phyloP scores from a whole-genome alignment of 2,113 vertebrate genomes.

The Scatophagus argus region DNA sequence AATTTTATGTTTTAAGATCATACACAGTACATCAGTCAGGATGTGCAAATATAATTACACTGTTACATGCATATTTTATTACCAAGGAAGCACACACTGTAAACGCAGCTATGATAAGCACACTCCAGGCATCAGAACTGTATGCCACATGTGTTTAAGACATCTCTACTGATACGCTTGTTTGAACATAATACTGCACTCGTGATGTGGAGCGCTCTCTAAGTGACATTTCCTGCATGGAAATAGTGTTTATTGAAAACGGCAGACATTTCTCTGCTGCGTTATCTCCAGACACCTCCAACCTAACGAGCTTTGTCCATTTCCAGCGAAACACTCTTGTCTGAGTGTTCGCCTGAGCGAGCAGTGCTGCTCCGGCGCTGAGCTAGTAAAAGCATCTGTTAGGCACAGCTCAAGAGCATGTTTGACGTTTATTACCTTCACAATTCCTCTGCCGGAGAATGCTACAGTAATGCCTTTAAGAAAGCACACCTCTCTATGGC shows the following conservation, averaged over 20 bases:
- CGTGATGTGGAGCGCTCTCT: slow-evolving; percentile 67
- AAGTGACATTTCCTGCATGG: slow-evolving; percentile 80
- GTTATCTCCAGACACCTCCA: slow-evolving; percentile 84
- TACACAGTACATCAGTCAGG: neutral
- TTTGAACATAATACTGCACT: slow-evolving; percentile 68
- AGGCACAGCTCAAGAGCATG: slow-evolving; percentile 79
- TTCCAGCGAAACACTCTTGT: slow-evolving; percentile 81
- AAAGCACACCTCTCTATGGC: slow-evolving; percentile 79
- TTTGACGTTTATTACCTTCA: slow-evolving; percentile 84
- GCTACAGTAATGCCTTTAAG: slow-evolving; percentile 81
- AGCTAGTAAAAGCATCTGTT: slow-evolving; percentile 88
- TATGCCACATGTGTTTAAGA: slow-evolving; percentile 63
- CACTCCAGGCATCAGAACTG: slow-evolving; percentile 8
- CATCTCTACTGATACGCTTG: slow-evolving; percentile 62
- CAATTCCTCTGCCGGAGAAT: slow-evolving; percentile 83
- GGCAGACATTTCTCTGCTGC: slow-evolving; percentile 77
- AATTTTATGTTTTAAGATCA: neutral
- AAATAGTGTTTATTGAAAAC: slow-evolving; percentile 84
- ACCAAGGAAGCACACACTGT: slow-evolving; percentile 30
- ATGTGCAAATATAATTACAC: slow-evolving; percentile 35
- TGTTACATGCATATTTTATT: slow-evolving; percentile 55
- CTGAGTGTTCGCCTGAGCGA: slow-evolving; percentile 77
- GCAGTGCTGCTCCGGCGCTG: slow-evolving; percentile 77
- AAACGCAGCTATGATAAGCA: slow-evolving; percentile 34
- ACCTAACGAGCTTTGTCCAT: slow-evolving; percentile 87